A percentile compares a stretch with the other conserved stretches of the same genome.
These are phyloP conservation scores for Phrynosoma blainvillii DNA, from an alignment of 2,113 vertebrate species.

Conservation along the genomic window DNA sequence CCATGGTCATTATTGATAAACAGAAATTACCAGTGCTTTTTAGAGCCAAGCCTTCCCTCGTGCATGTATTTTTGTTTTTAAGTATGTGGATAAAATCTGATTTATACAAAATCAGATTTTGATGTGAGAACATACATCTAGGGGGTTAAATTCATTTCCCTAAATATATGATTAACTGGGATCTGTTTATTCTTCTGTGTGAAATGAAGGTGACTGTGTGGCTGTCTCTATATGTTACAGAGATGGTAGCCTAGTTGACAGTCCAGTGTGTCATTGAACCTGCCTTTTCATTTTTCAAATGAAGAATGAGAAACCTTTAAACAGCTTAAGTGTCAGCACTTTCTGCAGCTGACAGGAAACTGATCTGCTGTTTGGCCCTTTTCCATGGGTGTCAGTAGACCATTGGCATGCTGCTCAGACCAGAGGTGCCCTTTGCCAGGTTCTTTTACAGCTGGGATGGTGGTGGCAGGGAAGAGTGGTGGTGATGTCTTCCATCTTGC, in stretches of 20 bases:
- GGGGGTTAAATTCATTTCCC: neutral
- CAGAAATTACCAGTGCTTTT: neutral
- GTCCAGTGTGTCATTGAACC: constrained; percentile 76
- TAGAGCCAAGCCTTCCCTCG: neutral
- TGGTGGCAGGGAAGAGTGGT: constrained; percentile 22
- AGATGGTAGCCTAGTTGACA: constrained; percentile 38
- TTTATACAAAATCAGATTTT: neutral
- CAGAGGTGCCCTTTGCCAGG: constrained; percentile 52
- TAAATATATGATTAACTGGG: neutral
- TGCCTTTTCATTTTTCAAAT: constrained; percentile 70
- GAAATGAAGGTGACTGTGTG: constrained; percentile 38
- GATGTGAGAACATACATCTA: neutral
- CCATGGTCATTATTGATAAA: no score
- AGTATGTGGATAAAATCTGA: neutral
- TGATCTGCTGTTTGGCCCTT: constrained; percentile 73
- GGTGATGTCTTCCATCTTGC: neutral
- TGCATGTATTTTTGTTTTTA: neutral
- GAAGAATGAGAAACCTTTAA: constrained; percentile 77
- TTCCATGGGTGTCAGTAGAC: constrained; percentile 50
- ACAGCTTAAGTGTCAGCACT: constrained; percentile 76
- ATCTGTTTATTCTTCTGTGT: neutral
- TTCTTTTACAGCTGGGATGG: constrained; percentile 8
- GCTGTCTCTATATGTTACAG: constrained; percentile 29
- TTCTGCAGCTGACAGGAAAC: constrained; percentile 80
- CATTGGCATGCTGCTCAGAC: constrained; percentile 37